Evolutionary conservation across 2,797 vertebrate genomes (phyloP).

Genomic region (Simalia tracyae): DNA sequence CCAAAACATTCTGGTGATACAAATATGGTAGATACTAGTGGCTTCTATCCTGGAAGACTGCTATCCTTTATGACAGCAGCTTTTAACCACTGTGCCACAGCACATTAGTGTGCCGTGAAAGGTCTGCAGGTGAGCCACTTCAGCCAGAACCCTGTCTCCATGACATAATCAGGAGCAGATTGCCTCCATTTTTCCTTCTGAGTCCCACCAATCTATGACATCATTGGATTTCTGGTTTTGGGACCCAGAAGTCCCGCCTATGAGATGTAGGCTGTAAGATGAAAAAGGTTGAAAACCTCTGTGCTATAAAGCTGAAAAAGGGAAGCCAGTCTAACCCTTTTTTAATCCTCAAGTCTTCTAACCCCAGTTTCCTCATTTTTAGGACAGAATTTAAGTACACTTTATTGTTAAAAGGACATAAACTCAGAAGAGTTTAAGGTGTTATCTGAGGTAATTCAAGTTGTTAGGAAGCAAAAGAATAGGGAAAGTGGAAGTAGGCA

Average conservation of each 20-base stretch:
- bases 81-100: no score
- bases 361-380: neutral
- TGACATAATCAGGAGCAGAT: neutral
- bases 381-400: neutral
- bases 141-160: neutral
- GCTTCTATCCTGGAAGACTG: no score
- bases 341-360: neutral
- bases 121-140: neutral
- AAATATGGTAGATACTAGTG: no score
- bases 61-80: no score
- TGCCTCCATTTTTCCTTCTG: neutral
- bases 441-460: neutral
- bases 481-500: neutral
- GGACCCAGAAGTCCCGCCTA: neutral
- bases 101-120: neutral
- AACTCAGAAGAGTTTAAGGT: neutral
- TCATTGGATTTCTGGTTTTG: neutral
- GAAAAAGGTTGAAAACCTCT: neutral
- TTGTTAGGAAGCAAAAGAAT: neutral
- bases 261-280: neutral
- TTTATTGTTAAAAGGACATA: neutral
- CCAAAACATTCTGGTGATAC: neutral
- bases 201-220: neutral
- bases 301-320: neutral
- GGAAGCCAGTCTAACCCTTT: neutral